Conservation (phyloP, 2,113 vertebrate species). For the Serilophus lunatus region DNA sequence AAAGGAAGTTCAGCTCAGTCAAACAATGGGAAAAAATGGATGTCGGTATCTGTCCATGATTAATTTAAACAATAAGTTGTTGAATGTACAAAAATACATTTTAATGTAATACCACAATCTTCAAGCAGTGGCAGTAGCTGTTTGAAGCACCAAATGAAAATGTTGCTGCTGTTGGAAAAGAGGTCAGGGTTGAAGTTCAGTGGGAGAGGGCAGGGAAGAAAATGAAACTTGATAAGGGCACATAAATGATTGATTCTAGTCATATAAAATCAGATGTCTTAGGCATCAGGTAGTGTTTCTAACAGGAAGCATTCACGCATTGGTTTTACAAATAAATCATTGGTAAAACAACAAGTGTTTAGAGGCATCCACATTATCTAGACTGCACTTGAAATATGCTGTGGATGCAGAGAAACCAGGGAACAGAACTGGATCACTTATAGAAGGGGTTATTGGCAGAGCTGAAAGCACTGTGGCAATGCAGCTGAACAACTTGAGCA, state of each 20-base stretch:
- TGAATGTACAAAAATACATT: constrained; percentile 17
- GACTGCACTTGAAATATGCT: not conserved
- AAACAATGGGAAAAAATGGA: constrained; percentile 19
- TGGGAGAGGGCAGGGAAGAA: not conserved
- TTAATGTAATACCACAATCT: not conserved
- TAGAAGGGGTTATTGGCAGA: not conserved
- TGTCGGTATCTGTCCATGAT: not conserved
- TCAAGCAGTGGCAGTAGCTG: not conserved
- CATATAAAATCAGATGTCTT: not conserved
- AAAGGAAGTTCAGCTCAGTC: constrained; percentile 20
- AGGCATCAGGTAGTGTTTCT: not conserved
- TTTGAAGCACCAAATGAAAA: not conserved
- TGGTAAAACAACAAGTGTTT: not conserved
- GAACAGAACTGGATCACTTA: not conserved
- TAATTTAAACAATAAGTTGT: constrained; percentile 43
- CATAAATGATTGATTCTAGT: not conserved
- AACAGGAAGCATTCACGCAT: not conserved
- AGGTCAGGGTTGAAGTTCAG: not conserved
- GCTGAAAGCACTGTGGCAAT: not conserved
- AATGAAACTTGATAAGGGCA: not conserved
- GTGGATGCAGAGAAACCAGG: not conserved
- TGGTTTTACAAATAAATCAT: not conserved
- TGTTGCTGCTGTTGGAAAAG: not conserved
- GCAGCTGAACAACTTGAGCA: not conserved
- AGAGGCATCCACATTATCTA: not conserved